A percentile compares a stretch with the other conserved stretches of the same genome.
phyloP scores from a whole-genome alignment of 2,888 invertebrate species.

The Drosophila conformis region DNA sequence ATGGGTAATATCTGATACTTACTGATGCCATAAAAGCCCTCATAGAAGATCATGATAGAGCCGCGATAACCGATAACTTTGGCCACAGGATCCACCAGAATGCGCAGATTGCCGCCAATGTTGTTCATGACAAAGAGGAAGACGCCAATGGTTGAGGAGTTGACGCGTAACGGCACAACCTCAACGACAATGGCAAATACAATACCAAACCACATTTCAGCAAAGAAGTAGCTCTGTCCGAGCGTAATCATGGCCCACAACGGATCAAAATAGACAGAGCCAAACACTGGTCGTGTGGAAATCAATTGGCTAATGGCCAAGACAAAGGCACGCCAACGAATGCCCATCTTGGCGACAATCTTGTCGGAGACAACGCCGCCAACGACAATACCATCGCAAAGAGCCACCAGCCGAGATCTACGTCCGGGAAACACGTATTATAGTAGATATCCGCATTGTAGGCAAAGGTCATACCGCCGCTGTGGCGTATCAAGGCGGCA shows the following conservation, averaged over 20 bases:
- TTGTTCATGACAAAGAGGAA: constrained; percentile 97
- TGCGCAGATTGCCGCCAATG: constrained; percentile 95
- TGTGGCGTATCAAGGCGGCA: constrained; percentile 95
- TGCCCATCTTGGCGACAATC: constrained; percentile 94
- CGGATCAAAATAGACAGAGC: constrained; percentile 87
- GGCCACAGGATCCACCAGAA: constrained; percentile 93
- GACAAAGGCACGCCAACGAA: constrained; percentile 91
- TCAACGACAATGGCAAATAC: constrained; percentile 95
- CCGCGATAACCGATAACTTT: constrained; percentile 93
- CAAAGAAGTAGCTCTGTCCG: constrained; percentile 95
- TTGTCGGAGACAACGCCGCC: constrained; percentile 93
- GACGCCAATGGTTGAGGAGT: constrained; percentile 94
- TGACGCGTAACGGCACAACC: constrained; percentile 92
- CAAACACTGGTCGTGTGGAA: constrained; percentile 90
- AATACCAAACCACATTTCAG: constrained; percentile 98
- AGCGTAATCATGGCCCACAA: constrained; percentile 91
- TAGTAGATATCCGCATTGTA: constrained; percentile 96
- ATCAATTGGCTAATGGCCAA: constrained; percentile 93
- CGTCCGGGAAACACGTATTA: constrained; percentile 94
- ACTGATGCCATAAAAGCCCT: constrained; percentile 94
- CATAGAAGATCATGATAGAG: constrained; percentile 94
- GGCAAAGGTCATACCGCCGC: constrained; percentile 95
- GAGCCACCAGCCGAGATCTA: constrained; percentile 95
- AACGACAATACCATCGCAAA: constrained; percentile 90
- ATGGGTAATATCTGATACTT: constrained; percentile 48